Evolutionary conservation across 1,140 invertebrate genomes (phyloP).

Genomic region (Prorops nasuta): DNA sequence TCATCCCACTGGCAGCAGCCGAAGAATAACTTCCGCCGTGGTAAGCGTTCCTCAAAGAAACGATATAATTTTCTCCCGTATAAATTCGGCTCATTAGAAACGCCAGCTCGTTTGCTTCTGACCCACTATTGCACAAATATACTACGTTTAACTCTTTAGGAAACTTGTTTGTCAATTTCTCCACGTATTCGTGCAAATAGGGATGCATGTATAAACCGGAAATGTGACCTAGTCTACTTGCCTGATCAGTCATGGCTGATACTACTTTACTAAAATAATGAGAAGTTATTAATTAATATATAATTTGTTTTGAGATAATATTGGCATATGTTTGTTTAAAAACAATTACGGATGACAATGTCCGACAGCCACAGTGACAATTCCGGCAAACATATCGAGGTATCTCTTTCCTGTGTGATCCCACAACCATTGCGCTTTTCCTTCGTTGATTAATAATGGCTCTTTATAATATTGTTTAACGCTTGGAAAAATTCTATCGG

Average conservation of each 20-base stretch:
- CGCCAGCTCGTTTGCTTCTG: slow-evolving; percentile 95
- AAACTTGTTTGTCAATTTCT: slow-evolving; percentile 76
- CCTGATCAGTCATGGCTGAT: slow-evolving; percentile 74
- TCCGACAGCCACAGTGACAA: slow-evolving; percentile 96
- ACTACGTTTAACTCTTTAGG: slow-evolving; percentile 77
- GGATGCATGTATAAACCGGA: slow-evolving; percentile 90
- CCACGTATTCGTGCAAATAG: slow-evolving; percentile 86
- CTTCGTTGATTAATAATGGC: slow-evolving; percentile 82
- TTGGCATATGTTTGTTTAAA: not conserved
- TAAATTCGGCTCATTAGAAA: slow-evolving; percentile 81
- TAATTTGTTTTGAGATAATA: slow-evolving; percentile 1
- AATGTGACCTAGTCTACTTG: slow-evolving; percentile 83
- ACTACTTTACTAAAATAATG: slow-evolving; percentile 66
- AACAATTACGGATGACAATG: slow-evolving; percentile 93
- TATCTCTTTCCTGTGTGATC: slow-evolving; percentile 85
- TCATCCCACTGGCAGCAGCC: slow-evolving; percentile 79
- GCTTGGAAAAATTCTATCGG: slow-evolving; percentile 68
- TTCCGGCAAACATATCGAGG: slow-evolving; percentile 93
- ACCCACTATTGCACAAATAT: slow-evolving; percentile 94
- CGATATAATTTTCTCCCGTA: slow-evolving; percentile 80
- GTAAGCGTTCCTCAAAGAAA: slow-evolving; percentile 85
- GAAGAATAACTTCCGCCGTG: slow-evolving; percentile 85
- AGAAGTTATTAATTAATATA: not conserved
- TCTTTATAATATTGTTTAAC: slow-evolving; percentile 77
- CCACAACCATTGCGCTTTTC: slow-evolving; percentile 89